Conservation (phyloP, 2,113 vertebrate species). For the Pomatostomus ruficeps region DNA sequence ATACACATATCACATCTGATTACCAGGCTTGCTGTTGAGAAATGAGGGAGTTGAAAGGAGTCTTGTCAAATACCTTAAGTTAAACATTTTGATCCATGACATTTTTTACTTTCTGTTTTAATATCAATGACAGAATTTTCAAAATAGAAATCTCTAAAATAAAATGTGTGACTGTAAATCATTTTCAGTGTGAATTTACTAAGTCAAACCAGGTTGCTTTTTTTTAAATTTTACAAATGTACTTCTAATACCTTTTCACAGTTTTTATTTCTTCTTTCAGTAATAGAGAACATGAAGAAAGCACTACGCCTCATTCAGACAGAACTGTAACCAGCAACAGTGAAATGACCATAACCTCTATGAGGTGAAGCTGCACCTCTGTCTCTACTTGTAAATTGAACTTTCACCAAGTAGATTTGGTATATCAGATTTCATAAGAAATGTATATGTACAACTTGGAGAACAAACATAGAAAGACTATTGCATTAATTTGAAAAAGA, state of each 20-base stretch:
- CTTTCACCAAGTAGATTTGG: neutral
- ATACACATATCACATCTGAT: neutral
- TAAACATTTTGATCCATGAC: neutral
- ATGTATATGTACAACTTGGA: neutral
- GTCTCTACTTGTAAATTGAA: neutral
- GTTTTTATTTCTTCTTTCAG: conserved; percentile 50
- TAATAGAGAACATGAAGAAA: conserved; percentile 80
- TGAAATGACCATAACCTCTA: neutral
- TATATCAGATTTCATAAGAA: neutral
- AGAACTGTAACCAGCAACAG: conserved; percentile 56
- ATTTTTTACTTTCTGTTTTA: neutral
- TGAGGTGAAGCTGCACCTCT: neutral
- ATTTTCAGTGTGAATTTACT: neutral
- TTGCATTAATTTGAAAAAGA: neutral
- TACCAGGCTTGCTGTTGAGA: neutral
- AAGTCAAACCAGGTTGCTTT: neutral
- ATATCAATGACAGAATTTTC: neutral
- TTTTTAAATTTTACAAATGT: neutral
- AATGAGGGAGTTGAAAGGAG: neutral
- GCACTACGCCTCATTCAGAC: conserved; percentile 71
- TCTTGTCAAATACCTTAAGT: neutral
- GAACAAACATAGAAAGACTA: neutral
- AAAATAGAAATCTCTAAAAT: neutral
- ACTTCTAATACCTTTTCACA: neutral
- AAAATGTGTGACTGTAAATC: neutral